Evolutionary conservation across 2,113 vertebrate species (phyloP).

Genomic region (Petroica traversi): DNA sequence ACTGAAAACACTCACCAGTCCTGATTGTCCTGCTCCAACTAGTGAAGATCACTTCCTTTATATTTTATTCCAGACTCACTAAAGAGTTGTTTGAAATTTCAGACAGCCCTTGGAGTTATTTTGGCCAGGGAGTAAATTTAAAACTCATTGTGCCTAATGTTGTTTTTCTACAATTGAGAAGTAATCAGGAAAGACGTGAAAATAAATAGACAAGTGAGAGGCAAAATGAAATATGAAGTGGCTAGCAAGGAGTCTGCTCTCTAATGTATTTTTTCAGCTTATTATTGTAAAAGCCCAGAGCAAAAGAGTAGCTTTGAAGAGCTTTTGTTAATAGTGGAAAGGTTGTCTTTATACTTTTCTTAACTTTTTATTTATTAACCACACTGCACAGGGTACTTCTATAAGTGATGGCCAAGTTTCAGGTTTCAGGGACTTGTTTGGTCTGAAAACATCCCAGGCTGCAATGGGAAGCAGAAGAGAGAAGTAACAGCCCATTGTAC

Average conservation of each 20-base stretch:
- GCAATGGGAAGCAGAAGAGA: conserved; percentile 22
- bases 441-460: conserved; percentile 53
- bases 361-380: conserved; percentile 65
- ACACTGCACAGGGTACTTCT: background rate
- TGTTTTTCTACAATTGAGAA: conserved; percentile 58
- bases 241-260: conserved; percentile 48
- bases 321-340: conserved; percentile 40
- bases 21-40: background rate
- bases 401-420: conserved; percentile 18
- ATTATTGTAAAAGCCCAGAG: conserved; percentile 69
- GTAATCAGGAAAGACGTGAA: conserved; percentile 64
- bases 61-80: background rate
- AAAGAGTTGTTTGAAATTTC: conserved; percentile 20
- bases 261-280: conserved; percentile 64
- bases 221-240: conserved; percentile 70
- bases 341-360: conserved; percentile 35
- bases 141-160: conserved; percentile 61
- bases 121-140: conserved; percentile 65
- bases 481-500: background rate
- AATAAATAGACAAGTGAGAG: conserved; percentile 67
- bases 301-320: conserved; percentile 65
- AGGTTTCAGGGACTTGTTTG: conserved; percentile 41
- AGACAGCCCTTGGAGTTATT: conserved; percentile 56
- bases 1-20: background rate
- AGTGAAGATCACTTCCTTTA: background rate